These are phyloP conservation scores for Nesidiocoris tenuis DNA, from an alignment of 2,888 invertebrate species.

Conservation along the genomic window DNA sequence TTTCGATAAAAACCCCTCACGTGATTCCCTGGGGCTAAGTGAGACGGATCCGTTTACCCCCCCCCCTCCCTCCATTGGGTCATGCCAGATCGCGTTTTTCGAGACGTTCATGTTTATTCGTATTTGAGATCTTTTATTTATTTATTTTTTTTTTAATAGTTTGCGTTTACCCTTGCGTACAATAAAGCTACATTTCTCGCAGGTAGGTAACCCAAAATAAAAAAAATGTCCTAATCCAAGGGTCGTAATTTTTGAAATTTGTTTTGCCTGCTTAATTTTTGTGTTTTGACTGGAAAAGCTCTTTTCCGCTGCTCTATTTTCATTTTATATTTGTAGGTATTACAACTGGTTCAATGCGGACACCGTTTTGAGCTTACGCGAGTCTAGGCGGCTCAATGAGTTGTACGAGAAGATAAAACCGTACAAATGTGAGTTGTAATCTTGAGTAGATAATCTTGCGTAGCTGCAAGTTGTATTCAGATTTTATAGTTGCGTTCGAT, in stretches of 20 bases:
- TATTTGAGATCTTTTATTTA: not conserved
- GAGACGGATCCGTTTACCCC: slow-evolving; percentile 3
- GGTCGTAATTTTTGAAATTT: no score
- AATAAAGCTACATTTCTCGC: no score
- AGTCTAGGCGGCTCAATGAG: slow-evolving; percentile 20
- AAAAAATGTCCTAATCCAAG: no score
- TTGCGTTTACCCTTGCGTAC: no score
- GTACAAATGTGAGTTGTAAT: slow-evolving; percentile 30
- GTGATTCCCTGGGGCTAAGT: not conserved
- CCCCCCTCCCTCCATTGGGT: not conserved
- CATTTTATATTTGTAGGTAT: slow-evolving; percentile 20
- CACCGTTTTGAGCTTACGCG: slow-evolving; percentile 24
- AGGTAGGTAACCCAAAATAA: no score
- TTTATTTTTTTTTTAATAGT: not conserved
- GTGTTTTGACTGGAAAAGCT: no score
- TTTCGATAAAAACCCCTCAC: not conserved
- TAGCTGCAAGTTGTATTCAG: no score
- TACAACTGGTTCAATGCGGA: slow-evolving; percentile 39
- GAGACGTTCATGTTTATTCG: not conserved
- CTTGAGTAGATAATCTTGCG: no score
- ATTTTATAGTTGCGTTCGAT: no score
- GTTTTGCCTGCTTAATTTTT: no score
- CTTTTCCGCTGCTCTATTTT: no score
- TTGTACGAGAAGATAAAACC: slow-evolving; percentile 33
- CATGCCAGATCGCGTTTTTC: slow-evolving; percentile 11